A percentile compares a stretch with the other conserved stretches of the same genome.
Conservation (phyloP, 2,888 invertebrate genomes). For the Epirrhoe tristata region DNA sequence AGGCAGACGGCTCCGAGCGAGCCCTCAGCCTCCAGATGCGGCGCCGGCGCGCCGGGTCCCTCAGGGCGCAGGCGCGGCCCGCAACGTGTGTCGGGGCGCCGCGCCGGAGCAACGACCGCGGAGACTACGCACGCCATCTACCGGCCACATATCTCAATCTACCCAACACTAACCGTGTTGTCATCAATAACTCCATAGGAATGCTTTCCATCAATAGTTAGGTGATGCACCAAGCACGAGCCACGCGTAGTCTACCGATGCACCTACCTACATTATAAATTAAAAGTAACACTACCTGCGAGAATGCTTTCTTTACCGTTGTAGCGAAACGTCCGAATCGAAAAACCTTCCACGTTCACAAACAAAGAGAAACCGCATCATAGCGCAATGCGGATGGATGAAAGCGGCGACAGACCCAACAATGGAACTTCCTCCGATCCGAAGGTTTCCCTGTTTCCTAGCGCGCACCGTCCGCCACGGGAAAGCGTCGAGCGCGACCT, state of each 20-base stretch:
- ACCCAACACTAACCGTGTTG: background rate
- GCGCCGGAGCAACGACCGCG: conserved; percentile 65
- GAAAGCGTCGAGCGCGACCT: conserved; percentile 61
- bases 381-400: background rate
- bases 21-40: background rate
- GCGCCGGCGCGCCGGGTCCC: background rate
- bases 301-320: background rate
- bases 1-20: too few species aligned
- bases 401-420: background rate
- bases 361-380: conserved; percentile 13
- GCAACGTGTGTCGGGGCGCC: conserved; percentile 15
- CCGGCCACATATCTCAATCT: conserved; percentile 41
- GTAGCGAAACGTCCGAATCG: background rate
- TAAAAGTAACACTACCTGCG: background rate
- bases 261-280: background rate
- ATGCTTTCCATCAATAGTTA: background rate
- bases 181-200: background rate
- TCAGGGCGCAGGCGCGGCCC: conserved; percentile 6
- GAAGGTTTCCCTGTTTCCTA: conserved; percentile 8
- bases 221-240: background rate
- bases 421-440: conserved; percentile 1
- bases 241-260: too few species aligned
- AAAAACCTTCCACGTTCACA: background rate
- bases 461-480: conserved; percentile 43
- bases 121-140: conserved; percentile 38